Conservation (phyloP, 1,140 invertebrate species). For the Heliconius hewitsoni region DNA sequence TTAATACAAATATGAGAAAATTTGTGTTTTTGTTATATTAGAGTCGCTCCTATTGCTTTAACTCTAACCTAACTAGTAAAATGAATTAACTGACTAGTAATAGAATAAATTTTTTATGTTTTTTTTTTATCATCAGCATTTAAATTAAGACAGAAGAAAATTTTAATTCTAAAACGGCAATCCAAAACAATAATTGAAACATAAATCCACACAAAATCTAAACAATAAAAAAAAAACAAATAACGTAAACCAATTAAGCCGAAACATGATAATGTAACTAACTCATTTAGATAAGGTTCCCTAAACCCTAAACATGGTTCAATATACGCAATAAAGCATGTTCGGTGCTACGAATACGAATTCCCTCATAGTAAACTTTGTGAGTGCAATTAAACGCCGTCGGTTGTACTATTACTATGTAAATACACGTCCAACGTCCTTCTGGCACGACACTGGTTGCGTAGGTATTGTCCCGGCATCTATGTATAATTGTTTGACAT, state of each 20-base stretch:
- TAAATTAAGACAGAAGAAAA: no score
- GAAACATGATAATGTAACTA: slow-evolving; percentile 24
- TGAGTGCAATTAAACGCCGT: slow-evolving; percentile 62
- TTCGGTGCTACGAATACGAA: slow-evolving; percentile 32
- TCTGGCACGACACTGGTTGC: slow-evolving; percentile 33
- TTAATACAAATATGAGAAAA: no score
- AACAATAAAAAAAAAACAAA: background rate
- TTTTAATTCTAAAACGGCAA: no score
- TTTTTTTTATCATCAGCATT: no score
- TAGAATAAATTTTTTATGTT: no score
- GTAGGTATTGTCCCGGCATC: background rate
- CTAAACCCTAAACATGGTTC: slow-evolving; percentile 14
- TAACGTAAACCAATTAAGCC: background rate
- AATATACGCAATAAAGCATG: slow-evolving; percentile 23
- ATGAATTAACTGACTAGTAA: no score
- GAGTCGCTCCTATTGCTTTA: no score
- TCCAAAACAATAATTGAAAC: no score
- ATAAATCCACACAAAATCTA: background rate
- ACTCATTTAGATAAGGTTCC: slow-evolving; percentile 21
- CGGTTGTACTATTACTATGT: slow-evolving; percentile 65
- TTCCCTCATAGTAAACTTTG: slow-evolving; percentile 36
- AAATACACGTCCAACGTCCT: slow-evolving; percentile 61
- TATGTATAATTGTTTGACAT: background rate
- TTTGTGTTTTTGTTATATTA: no score
- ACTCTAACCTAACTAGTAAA: no score